A percentile compares a stretch with the other conserved stretches of the same genome.
Evolutionary conservation across 2,797 vertebrate genomes (phyloP).

Genomic region (Sebastes trivittatus): DNA sequence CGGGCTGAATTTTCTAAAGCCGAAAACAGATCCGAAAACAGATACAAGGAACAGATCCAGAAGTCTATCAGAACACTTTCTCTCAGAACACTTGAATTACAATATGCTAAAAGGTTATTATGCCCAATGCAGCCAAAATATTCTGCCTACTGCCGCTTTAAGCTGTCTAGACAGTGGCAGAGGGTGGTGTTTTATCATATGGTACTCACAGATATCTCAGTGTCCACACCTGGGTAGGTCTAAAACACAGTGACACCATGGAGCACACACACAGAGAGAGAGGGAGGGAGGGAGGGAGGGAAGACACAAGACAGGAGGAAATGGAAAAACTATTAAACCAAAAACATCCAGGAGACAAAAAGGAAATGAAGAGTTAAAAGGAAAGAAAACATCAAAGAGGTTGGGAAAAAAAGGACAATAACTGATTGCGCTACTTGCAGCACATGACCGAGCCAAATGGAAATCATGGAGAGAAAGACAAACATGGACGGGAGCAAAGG

Average conservation of each 20-base stretch:
- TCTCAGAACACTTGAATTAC: too few species aligned
- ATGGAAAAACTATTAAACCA: constrained; percentile 72
- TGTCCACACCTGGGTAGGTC: constrained; percentile 87
- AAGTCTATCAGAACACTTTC: too few species aligned
- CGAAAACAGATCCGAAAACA: too few species aligned
- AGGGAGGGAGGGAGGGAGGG: constrained; percentile 46
- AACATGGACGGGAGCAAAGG: constrained; percentile 68
- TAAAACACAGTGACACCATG: constrained; percentile 83
- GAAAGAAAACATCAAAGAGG: constrained; percentile 57
- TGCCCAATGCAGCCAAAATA: too few species aligned
- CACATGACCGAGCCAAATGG: constrained; percentile 53
- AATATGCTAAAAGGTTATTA: too few species aligned
- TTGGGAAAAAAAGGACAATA: constrained; percentile 46
- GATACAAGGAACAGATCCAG: too few species aligned
- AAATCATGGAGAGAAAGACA: constrained; percentile 68
- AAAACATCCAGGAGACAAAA: constrained; percentile 53
- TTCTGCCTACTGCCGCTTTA: neutral
- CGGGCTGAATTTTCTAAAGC: too few species aligned
- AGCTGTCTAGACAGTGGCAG: constrained; percentile 66
- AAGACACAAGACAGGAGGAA: constrained; percentile 69
- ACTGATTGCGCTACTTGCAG: constrained; percentile 34
- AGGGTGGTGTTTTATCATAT: constrained; percentile 60
- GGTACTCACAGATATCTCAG: constrained; percentile 89
- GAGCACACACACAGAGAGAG: constrained; percentile 47
- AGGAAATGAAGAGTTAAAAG: constrained; percentile 67